A percentile compares a stretch with the other conserved stretches of the same genome.
These are phyloP conservation scores for Propithecus perrieri DNA, from an alignment of 2,797 vertebrate genomes.

Conservation along the genomic window DNA sequence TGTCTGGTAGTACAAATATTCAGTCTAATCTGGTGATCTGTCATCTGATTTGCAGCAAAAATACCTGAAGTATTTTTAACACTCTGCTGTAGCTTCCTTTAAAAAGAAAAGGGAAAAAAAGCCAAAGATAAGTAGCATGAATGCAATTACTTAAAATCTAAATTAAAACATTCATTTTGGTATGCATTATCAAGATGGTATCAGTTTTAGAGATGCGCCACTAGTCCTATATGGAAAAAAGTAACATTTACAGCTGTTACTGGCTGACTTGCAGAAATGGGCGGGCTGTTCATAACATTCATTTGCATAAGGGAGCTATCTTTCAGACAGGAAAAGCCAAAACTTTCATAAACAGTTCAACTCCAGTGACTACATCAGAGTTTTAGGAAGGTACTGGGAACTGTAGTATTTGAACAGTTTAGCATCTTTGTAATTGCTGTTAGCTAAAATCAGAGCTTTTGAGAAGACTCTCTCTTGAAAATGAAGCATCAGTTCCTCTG, in stretches of 20 bases:
- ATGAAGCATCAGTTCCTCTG: neutral
- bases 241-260: neutral
- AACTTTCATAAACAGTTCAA: conserved; percentile 23
- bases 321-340: conserved; percentile 53
- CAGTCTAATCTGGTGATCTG: neutral
- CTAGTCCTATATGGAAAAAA: neutral
- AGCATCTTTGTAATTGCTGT: neutral
- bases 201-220: neutral
- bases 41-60: conserved; percentile 39
- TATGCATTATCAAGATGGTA: neutral
- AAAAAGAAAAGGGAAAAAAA: neutral
- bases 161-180: neutral
- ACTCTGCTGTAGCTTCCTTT: neutral
- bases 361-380: neutral
- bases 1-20: neutral
- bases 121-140: neutral
- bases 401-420: neutral
- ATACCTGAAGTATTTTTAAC: conserved; percentile 37
- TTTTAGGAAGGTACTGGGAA: neutral
- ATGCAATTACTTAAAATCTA: neutral
- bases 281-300: conserved; percentile 20
- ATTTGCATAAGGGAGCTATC: conserved; percentile 72
- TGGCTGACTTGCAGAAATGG: conserved; percentile 43
- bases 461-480: neutral
- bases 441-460: neutral